Base-by-base conservation (phyloP, 2,888 invertebrate species). In the Lacanobia wlatinum region DNA sequence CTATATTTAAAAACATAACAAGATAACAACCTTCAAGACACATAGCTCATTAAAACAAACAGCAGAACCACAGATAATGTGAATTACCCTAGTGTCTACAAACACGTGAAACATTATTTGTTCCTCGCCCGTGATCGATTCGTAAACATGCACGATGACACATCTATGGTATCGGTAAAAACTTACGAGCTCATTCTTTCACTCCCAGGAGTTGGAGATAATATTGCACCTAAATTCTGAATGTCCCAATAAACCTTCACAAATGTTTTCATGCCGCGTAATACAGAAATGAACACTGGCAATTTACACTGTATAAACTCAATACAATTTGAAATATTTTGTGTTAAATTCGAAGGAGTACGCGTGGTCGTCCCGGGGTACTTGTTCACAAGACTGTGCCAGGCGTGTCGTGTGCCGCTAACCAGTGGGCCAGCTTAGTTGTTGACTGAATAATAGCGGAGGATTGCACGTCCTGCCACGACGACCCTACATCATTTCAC, bases 381-480 rank as follows among this genome's bases (percentile, higher is more conserved):
- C 61, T 61, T 40, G 73, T 53, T 43, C 59, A 59, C 58, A 71
- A 58, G 40, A 69, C 70, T 68, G 78, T 82, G 76, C 74, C 81
- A 87, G 89, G 88, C 82, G 88, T 34, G 34, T 88, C 83, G 76
- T 82, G 85, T 87, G 84, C 87, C 86, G 84, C 87, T 87, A 80
- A 88, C 87, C 86, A 90, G 88, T 88, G 89, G 87, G 87, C 87
- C 79, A 82, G 86, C 87, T 86, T 77, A 82, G 88, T 86, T 87
- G 88, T 88, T 90, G 90, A 93, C 93, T 92, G 92, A 92, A 90
- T 93, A 92, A 91, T 91, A 86, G 88, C 88, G 78, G 86, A 82
- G 90, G 91, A 93, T 89, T 90, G 90, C 91, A 89, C 92, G 92
- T 94, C 94, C 94, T 93, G 92, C 77, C 85, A 40, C 84, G 84